Evolutionary conservation across 1,140 invertebrate species (phyloP).

Genomic region (Macrosteles quadrilineatus): DNA sequence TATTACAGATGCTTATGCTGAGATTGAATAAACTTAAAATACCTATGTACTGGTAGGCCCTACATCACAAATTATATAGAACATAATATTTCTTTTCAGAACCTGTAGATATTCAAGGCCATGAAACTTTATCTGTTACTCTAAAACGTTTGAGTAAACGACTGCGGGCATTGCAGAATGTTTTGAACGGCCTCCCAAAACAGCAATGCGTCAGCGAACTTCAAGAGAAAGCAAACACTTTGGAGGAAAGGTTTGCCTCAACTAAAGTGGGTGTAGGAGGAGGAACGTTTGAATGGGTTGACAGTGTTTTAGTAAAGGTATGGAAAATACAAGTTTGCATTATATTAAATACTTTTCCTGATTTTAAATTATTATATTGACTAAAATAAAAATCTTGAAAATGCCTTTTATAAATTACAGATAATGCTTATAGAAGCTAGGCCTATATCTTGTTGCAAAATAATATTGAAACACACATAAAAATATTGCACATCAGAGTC

Average conservation of each 20-base stretch:
- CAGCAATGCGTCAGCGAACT: not conserved
- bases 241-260: not conserved
- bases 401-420: not conserved
- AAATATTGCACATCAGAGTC: no score
- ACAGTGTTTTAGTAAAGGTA: slow-evolving; percentile 89
- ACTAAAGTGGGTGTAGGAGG: slow-evolving; percentile 44
- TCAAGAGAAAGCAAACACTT: not conserved
- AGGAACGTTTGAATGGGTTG: slow-evolving; percentile 96
- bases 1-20: not conserved
- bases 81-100: not conserved
- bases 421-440: not conserved
- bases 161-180: not conserved
- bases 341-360: slow-evolving; percentile 17
- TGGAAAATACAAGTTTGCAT: no score
- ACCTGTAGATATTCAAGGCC: not conserved
- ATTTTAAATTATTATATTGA: not conserved
- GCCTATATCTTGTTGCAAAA: not conserved
- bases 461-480: no score
- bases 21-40: not conserved
- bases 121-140: not conserved
- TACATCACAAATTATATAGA: not conserved
- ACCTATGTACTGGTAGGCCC: not conserved
- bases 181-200: not conserved
- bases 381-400: not conserved
- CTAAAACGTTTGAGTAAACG: not conserved